phyloP scores from a whole-genome alignment of 30 jellyfish, hydroid and myxozoan genomes.

The Chironex yamaguchii region DNA sequence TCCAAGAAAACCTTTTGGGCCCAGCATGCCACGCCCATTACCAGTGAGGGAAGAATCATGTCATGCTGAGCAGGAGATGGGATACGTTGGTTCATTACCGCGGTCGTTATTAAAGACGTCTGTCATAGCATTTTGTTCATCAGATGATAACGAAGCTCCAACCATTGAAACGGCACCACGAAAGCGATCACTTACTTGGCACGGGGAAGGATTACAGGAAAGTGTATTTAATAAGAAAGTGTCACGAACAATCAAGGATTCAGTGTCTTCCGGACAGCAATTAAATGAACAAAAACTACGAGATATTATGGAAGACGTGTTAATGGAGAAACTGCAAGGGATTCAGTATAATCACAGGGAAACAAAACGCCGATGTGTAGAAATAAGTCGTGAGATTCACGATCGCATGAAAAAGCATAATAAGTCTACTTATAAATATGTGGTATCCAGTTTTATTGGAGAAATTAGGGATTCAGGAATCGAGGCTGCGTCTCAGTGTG shows the following conservation, averaged over 20 bases:
- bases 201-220: constrained; percentile 13
- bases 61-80: not conserved
- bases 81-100: not conserved
- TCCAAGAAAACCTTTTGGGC: too few relatives aligned
- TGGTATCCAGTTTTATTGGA: constrained; percentile 75
- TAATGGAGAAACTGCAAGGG: constrained; percentile 9
- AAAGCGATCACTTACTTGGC: constrained; percentile 58
- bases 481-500: constrained; percentile 86
- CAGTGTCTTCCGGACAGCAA: not conserved
- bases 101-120: not conserved
- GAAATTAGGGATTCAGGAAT: constrained; percentile 82
- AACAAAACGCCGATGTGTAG: constrained; percentile 60
- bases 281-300: not conserved
- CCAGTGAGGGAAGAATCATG: too few relatives aligned
- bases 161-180: not conserved
- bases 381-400: constrained; percentile 65
- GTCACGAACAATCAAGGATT: not conserved
- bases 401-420: constrained; percentile 61
- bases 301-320: not conserved
- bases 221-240: not conserved
- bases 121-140: not conserved
- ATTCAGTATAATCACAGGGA: constrained; percentile 47
- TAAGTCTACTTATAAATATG: constrained; percentile 35
- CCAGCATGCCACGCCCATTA: too few relatives aligned
- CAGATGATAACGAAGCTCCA: not conserved